phyloP scores from a whole-genome alignment of 1,140 invertebrate genomes.

The Brachionus koreanus region DNA sequence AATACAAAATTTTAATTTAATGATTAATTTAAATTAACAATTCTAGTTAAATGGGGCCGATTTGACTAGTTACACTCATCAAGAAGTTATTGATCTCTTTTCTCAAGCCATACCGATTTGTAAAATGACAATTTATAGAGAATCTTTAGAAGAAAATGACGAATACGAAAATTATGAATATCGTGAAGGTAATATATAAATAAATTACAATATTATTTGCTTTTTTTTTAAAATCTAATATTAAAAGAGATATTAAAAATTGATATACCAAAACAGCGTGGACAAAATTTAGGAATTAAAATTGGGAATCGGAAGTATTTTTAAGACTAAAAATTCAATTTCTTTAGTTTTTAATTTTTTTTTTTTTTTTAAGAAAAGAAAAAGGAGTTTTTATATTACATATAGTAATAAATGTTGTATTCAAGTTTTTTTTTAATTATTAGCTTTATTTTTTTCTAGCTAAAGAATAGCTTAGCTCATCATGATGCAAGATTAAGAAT shows the following conservation, averaged over 20 bases:
- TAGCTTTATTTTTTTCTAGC: conserved; percentile 47
- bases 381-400: conserved; percentile 61
- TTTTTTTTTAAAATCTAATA: neutral
- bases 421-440: neutral
- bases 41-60: conserved; percentile 57
- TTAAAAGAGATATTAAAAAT: conserved; percentile 58
- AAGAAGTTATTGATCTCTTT: conserved; percentile 49
- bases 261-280: conserved; percentile 56
- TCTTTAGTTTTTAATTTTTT: neutral
- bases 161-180: conserved; percentile 51
- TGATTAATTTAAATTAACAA: too few species aligned
- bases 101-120: conserved; percentile 52
- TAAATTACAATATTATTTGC: conserved; percentile 27
- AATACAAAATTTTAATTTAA: too few species aligned
- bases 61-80: conserved; percentile 54
- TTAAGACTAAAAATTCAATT: neutral
- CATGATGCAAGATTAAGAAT: conserved; percentile 53
- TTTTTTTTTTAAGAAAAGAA: conserved; percentile 52
- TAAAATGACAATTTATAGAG: conserved; percentile 55
- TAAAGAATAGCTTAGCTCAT: conserved; percentile 56
- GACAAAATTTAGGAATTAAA: conserved; percentile 60
- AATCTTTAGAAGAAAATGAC: conserved; percentile 53
- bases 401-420: conserved; percentile 50
- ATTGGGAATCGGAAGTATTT: conserved; percentile 59
- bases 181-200: conserved; percentile 50